phyloP scores from a whole-genome alignment of 2,113 vertebrate species.

The Cyanoramphus novaezelandiae region DNA sequence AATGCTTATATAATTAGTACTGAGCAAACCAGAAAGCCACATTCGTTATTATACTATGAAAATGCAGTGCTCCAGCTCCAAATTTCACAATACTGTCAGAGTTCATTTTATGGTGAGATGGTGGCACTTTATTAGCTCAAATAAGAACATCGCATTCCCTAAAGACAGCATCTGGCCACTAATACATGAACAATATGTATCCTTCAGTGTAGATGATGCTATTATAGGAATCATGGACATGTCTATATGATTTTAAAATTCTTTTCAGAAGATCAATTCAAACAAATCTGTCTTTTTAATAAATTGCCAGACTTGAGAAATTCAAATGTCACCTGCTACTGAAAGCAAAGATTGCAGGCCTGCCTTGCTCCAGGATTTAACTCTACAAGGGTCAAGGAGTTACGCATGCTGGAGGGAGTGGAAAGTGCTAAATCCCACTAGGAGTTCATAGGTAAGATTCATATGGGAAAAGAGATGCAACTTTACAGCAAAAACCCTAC shows the following conservation, averaged over 20 bases:
- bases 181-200: constrained; percentile 20
- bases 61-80: constrained; percentile 82
- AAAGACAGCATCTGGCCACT: constrained; percentile 79
- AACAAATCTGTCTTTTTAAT: constrained; percentile 55
- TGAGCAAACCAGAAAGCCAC: constrained; percentile 80
- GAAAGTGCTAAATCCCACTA: background rate
- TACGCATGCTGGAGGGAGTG: constrained; percentile 46
- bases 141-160: constrained; percentile 69
- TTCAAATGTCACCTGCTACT: constrained; percentile 52
- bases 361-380: constrained; percentile 67
- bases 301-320: background rate
- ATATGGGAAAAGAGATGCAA: constrained; percentile 40
- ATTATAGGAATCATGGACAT: background rate
- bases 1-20: constrained; percentile 80
- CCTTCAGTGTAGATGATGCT: background rate
- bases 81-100: constrained; percentile 42
- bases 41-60: constrained; percentile 71
- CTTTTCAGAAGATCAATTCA: constrained; percentile 11
- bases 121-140: constrained; percentile 52
- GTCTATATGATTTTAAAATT: background rate
- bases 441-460: background rate
- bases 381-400: constrained; percentile 41
- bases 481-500: constrained; percentile 47
- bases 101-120: constrained; percentile 46
- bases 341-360: constrained; percentile 13